These are phyloP conservation scores for Aporophyla lueneburgensis DNA, from an alignment of 2,888 invertebrate species.

Conservation along the genomic window DNA sequence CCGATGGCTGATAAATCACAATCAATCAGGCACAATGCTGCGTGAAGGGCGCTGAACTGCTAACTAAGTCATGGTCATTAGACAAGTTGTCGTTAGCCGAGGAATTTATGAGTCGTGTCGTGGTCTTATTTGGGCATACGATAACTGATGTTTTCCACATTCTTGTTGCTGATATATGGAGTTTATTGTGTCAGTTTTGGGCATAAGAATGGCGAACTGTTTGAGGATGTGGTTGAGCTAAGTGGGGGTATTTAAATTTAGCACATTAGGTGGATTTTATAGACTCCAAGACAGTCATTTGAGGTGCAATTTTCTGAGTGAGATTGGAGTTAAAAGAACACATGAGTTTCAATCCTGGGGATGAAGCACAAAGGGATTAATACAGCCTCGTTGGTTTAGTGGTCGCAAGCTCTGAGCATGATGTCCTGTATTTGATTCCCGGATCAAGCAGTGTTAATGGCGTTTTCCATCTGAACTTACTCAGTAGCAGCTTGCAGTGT, in stretches of 20 bases:
- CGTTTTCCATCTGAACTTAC: too few relatives aligned
- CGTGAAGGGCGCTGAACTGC: constrained; percentile 69
- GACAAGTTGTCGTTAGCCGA: constrained; percentile 16
- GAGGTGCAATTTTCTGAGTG: not conserved
- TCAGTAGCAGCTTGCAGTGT: too few relatives aligned
- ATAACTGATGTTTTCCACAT: constrained; percentile 44
- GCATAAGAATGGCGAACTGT: not conserved
- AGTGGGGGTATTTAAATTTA: not conserved
- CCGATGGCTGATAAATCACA: constrained; percentile 53
- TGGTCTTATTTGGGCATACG: constrained; percentile 39
- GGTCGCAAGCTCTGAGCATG: too few relatives aligned
- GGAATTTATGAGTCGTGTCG: constrained; percentile 35
- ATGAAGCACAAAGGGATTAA: too few relatives aligned
- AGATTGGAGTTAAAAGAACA: not conserved
- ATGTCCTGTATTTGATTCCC: too few relatives aligned
- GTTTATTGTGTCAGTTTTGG: constrained; percentile 21
- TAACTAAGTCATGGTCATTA: constrained; percentile 70
- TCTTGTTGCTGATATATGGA: constrained; percentile 15
- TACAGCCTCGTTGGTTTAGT: too few relatives aligned
- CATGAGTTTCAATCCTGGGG: not conserved
- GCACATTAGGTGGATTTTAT: not conserved
- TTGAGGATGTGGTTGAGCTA: not conserved
- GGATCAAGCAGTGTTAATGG: too few relatives aligned
- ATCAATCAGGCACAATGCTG: constrained; percentile 61
- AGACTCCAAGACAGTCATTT: not conserved